Evolutionary conservation across 2,113 vertebrate species (phyloP), one percentile per base, ranked within the genome.

Genomic region (Genyomyrus donnyi): DNA sequence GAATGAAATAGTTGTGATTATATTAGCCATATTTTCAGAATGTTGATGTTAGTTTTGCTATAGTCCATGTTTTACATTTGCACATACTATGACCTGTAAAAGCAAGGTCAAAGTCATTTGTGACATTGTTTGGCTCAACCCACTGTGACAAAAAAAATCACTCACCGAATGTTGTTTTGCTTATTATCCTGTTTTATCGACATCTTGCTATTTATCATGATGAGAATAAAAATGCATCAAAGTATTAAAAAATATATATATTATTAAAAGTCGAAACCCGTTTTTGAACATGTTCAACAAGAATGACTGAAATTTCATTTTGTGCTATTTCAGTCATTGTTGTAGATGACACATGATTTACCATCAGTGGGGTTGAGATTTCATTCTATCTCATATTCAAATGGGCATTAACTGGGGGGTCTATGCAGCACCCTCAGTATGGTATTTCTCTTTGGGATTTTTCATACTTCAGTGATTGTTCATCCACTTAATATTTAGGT

Each of bases 281-380:
- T 39, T 80, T 77, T 80, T 80, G 74, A 42, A 77, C 2, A 2
- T 77, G 74, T 42, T 77, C 13, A 77, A 19, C 4, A 39, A 35
- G 15, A 77, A 77, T 48, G 84, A n/a, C 84, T 85, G 17, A 45
- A 46, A n/a, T 84, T 84, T 39, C 39, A 19, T 84, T 35, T 39
- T 24, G 49, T 56, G 50, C 49, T 50, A 56, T 56, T 89, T 53
- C 80, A 89, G 24, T 83, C 35, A 84, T 89, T 50, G 5, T 77
- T 56, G 49, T 35, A 83, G 48, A 83, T 89, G 46, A 89, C 49
- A 42, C 70, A 89, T 74, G 39, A 50, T 89, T 89, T 89, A 89
- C 88, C 49, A 48, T 53, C 88, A 89, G 15, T 15, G 50, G 48
- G 88, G 13, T 84, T 27, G 19, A 35, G 31, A 52, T 80, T 80